Evolutionary conservation across 2,113 vertebrate species (phyloP), one percentile per base, ranked within the genome.

Genomic region (Athene cunicularia): DNA sequence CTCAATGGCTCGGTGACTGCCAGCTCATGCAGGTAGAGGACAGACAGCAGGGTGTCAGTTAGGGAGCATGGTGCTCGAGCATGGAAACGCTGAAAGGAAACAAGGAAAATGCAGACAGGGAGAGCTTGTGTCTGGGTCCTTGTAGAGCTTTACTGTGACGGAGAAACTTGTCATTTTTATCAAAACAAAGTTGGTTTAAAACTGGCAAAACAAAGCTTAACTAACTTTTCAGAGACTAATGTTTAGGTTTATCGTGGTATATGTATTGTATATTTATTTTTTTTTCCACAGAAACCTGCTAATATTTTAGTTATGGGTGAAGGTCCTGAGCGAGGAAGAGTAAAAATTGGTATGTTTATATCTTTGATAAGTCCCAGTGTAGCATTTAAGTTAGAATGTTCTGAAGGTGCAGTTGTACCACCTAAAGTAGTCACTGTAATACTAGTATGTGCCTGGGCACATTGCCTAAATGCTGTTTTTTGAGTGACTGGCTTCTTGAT

Each of bases 271-370:
- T 97, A 98, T 97, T 97, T 98, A 97, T 98, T 98, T 98, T 98
- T 97, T 98, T 98, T 97, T 98, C 97, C 98, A 97, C 98, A 99
- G 99, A 99, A 99, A 99, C 99, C 99, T 98, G 99, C 99, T 96
- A 99, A 99, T 98, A 99, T 99, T 99, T 99, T 99, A 99, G 99
- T 99, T 98, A 99, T 99, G 99, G 99, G 99, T 97, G 99, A 99
- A 98, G 99, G 99, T 97, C 99, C 99, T 95, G 99, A 99, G 98
- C 99, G 99, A 98, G 99, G 99, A 97, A 99, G 99, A 98, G 99
- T 99, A 98, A 99, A 99, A 98, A 99, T 99, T 98, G 99, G 99
- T 99, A 99, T 95, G 99, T 98, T 96, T 98, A 91, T 90, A 97
- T 97, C 96, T 98, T 98, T 98, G 96, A 96, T 98, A 98, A 98